These are phyloP conservation scores for Mus musculus DNA, from an alignment of 2,113 vertebrate species.

Conservation along the genomic window DNA sequence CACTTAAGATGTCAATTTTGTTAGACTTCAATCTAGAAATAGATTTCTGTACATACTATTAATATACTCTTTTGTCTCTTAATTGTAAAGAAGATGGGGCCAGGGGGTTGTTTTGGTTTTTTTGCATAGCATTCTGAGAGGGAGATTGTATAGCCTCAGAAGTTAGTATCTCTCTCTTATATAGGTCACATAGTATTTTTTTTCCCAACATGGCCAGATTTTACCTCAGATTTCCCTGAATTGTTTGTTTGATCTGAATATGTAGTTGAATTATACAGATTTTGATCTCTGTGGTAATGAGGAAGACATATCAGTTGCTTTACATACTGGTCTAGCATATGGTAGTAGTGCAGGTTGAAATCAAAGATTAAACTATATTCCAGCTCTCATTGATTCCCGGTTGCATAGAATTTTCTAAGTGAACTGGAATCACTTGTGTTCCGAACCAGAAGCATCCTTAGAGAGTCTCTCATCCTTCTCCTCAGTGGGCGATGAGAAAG, in stretches of 20 bases:
- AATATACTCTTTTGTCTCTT: slow-evolving; percentile 56
- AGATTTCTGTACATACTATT: slow-evolving; percentile 31
- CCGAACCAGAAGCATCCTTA: slow-evolving; percentile 46
- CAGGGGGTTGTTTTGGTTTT: neutral
- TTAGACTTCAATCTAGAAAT: slow-evolving; percentile 53
- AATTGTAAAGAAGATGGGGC: slow-evolving; percentile 29
- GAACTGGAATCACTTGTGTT: slow-evolving; percentile 46
- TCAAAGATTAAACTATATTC: slow-evolving; percentile 71
- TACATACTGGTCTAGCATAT: slow-evolving; percentile 67
- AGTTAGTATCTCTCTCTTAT: neutral
- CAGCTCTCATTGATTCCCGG: slow-evolving; percentile 57
- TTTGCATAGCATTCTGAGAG: slow-evolving; percentile 41
- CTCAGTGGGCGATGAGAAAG: slow-evolving; percentile 50
- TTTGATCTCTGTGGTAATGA: slow-evolving; percentile 59
- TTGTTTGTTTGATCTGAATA: slow-evolving; percentile 57
- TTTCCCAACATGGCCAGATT: slow-evolving; percentile 49
- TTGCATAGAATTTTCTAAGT: slow-evolving; percentile 66
- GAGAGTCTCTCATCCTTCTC: slow-evolving; percentile 17
- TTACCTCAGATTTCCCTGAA: slow-evolving; percentile 26
- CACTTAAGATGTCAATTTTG: slow-evolving; percentile 2
- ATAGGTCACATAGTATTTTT: neutral
- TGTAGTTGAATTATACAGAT: slow-evolving; percentile 50
- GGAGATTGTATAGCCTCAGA: neutral
- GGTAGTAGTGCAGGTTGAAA: slow-evolving; percentile 70
- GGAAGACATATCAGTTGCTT: slow-evolving; percentile 56